phyloP scores from a whole-genome alignment of 2,888 invertebrate genomes.

The Lutraria lutraria region DNA sequence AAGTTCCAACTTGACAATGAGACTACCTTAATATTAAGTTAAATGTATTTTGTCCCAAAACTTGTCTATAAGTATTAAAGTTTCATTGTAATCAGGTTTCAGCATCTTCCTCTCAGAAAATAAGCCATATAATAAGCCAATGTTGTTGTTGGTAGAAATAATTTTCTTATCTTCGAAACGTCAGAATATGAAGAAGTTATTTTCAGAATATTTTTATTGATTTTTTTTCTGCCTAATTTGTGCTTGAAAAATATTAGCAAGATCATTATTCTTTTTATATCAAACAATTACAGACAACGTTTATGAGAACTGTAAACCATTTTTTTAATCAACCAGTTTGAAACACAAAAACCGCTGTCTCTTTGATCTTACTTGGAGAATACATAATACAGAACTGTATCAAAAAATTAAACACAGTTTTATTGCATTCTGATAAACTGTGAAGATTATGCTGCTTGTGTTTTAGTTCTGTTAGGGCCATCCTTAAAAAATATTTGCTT shows the following conservation, averaged over 20 bases:
- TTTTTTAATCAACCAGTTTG: not conserved
- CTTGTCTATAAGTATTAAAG: too few relatives aligned
- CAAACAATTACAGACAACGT: slow-evolving; percentile 12
- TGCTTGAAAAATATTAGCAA: not conserved
- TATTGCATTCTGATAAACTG: slow-evolving; percentile 3
- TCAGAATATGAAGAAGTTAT: not conserved
- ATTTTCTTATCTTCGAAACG: not conserved
- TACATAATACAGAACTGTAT: not conserved
- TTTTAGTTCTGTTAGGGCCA: not conserved
- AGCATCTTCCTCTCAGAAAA: too few relatives aligned
- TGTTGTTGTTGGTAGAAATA: not conserved
- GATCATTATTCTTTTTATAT: not conserved
- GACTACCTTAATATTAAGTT: too few relatives aligned
- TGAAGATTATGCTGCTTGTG: not conserved
- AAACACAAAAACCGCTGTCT: not conserved
- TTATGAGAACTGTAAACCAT: slow-evolving; percentile 13
- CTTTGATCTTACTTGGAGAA: not conserved
- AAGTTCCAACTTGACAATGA: too few relatives aligned
- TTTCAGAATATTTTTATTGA: not conserved
- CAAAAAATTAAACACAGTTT: not conserved
- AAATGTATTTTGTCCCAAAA: too few relatives aligned
- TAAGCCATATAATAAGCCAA: too few relatives aligned
- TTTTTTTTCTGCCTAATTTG: slow-evolving; percentile 8
- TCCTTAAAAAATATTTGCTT: too few relatives aligned
- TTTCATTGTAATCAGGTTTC: too few relatives aligned